A percentile compares a stretch with the other conserved stretches of the same genome.
These are phyloP conservation scores for Sapajus apella DNA, from an alignment of 2,113 vertebrate genomes.

Conservation along the genomic window DNA sequence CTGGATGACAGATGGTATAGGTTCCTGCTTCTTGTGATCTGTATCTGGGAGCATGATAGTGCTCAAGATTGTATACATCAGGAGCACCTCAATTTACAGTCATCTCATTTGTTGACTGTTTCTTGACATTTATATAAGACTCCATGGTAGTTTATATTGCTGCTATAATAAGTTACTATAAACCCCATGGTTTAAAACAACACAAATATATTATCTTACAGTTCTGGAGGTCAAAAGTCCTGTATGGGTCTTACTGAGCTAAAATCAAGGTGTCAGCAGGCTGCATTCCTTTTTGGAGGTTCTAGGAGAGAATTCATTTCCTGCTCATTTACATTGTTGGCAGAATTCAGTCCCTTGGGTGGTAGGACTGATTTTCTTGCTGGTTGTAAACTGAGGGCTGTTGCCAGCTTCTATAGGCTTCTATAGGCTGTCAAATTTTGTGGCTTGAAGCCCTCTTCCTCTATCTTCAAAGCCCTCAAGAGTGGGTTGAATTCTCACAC, in stretches of 20 bases:
- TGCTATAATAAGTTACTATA: neutral
- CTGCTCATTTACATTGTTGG: neutral
- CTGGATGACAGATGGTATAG: neutral
- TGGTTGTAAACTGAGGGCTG: neutral
- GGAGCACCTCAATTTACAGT: neutral
- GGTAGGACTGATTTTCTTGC: neutral
- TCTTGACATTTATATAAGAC: neutral
- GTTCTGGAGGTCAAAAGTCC: neutral
- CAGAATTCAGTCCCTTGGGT: neutral
- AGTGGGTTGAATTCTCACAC: neutral
- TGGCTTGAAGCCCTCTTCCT: neutral
- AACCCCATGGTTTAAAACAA: neutral
- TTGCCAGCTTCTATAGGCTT: neutral
- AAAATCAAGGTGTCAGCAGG: neutral
- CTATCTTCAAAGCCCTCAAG: neutral
- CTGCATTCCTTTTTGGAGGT: neutral
- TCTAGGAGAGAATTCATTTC: neutral
- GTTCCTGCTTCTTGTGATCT: neutral
- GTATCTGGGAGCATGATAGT: neutral
- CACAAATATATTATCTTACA: neutral
- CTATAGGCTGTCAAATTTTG: neutral
- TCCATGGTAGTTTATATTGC: neutral
- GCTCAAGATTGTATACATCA: neutral
- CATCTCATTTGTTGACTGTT: neutral
- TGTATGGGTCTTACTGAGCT: neutral